Evolutionary conservation across 2,888 invertebrate species (phyloP), one percentile per base, ranked within the genome.

Genomic region (Orchesellides sinensis): DNA sequence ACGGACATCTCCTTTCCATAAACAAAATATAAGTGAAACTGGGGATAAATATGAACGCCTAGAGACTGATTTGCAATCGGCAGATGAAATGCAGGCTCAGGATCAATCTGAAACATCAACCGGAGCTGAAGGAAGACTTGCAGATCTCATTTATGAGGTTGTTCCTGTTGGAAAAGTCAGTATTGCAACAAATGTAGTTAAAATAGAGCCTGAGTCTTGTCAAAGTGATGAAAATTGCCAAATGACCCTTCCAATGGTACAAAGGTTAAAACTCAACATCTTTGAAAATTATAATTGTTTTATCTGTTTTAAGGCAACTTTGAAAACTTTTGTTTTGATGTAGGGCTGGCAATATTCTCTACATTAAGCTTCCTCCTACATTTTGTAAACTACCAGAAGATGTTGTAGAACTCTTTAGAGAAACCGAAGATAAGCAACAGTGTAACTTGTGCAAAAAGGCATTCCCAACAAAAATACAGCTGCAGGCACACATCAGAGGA

Each of bases 141-240:
- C 65, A 6, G 27, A 63, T 21, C 47, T 70, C 0, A 35, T 49
- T 2, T 78, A 69, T 21, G 69, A 78, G 29, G 78, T 78, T 12
- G 47, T 49, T 14, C 66, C 75, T 40, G 35, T 45, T n/a, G 56
- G 56, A 8, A n/a, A 25, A 25, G 25, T 40, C 2, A 14, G 14
- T 6, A 17, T 21, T 3, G 0, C 21, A 6, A 12, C n/a, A n/a
- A n/a, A 29, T 23, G 49, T 29, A 0, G 6, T 40, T 17, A 19
- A 10, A 35, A 1, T 3, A 10, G 35, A 63, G 35, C 6, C 29
- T 19, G 21, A 10, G 19, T 17, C 1, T 47, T 29, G n/a, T 4
- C 10, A n/a, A 40, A 2, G 2, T 40, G 10, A 40, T 40, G n/a
- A 40, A 40, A 1, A n/a, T 1, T 40, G 40, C 10, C 10, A n/a